Conservation (phyloP, 2,888 invertebrate species). For the Elysia crispata region DNA sequence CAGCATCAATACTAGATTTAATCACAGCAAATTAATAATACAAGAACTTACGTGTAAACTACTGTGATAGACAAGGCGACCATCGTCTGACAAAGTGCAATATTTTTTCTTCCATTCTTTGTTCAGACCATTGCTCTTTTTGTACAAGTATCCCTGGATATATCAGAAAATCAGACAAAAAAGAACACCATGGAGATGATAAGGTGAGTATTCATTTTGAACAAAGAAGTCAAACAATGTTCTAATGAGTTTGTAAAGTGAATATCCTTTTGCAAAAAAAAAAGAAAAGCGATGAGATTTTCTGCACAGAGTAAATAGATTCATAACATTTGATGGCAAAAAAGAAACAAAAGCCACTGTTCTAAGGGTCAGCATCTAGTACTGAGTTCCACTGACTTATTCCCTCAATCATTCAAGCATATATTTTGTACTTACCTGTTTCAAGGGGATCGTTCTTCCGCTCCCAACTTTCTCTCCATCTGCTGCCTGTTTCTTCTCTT, state of each 20-base stretch:
- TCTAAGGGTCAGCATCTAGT: too few relatives aligned
- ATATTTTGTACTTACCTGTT: slow-evolving; percentile 82
- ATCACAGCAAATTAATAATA: too few relatives aligned
- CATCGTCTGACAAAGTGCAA: slow-evolving; percentile 96
- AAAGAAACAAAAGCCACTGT: too few relatives aligned
- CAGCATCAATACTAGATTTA: too few relatives aligned
- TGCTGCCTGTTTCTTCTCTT: slow-evolving; percentile 83
- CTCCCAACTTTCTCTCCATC: slow-evolving; percentile 85
- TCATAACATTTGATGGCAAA: too few relatives aligned
- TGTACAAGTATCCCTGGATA: slow-evolving; percentile 83
- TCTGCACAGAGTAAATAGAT: too few relatives aligned
- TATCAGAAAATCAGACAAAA: not conserved
- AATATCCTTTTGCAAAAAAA: too few relatives aligned
- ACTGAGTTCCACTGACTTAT: not conserved
- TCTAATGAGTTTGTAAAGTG: too few relatives aligned
- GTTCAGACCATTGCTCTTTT: slow-evolving; percentile 92
- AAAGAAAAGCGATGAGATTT: too few relatives aligned
- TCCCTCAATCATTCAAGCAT: not conserved
- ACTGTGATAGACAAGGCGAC: slow-evolving; percentile 95
- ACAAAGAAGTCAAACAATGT: too few relatives aligned
- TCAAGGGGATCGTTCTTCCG: slow-evolving; percentile 96
- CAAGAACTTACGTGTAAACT: slow-evolving; percentile 93
- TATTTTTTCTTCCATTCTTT: slow-evolving; percentile 99
- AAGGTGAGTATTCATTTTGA: too few relatives aligned
- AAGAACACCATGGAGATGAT: not conserved